Percentiles rank a stretch among this genome's conserved stretches.
These are phyloP conservation scores for Petrolisthes cinctipes DNA, from an alignment of 2,888 invertebrate species.

Conservation along the genomic window DNA sequence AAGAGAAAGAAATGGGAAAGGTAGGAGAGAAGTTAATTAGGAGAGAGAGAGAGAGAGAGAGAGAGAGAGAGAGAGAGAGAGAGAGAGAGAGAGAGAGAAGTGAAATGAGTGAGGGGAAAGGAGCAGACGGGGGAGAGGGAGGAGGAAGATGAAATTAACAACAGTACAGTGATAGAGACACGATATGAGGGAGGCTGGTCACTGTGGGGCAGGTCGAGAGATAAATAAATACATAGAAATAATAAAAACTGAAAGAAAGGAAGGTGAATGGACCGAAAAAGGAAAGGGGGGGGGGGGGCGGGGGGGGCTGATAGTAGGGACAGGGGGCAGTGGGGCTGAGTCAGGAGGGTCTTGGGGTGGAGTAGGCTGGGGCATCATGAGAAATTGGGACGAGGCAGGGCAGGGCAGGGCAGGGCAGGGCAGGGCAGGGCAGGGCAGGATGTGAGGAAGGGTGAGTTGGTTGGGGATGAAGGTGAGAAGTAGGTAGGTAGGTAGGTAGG, in stretches of 20 bases:
- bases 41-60: not conserved
- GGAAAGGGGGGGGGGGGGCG: not conserved
- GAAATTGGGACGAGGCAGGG: not conserved
- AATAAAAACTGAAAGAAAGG: too few species aligned
- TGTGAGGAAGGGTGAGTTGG: not conserved
- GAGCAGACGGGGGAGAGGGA: too few species aligned
- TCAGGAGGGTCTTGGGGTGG: too few species aligned
- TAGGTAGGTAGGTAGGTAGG: not conserved
- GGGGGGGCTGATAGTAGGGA: too few species aligned
- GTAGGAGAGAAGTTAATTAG: not conserved
- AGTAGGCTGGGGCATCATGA: too few species aligned
- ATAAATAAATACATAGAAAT: too few species aligned
- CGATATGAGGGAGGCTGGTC: not conserved
- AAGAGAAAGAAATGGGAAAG: not conserved
- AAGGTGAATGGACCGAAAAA: not conserved
- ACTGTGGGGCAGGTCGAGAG: not conserved
- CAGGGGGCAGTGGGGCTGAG: not conserved
- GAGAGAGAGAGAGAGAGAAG: constrained; percentile 1
- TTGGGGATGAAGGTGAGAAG: too few species aligned
- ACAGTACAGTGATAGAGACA: not conserved
- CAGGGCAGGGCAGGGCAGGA: not conserved
- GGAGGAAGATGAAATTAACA: not conserved
- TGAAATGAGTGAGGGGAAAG: not conserved
- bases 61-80: not conserved
- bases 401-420: not conserved